Conservation (phyloP, 2,797 vertebrate species). For the Glossophaga mutica region DNA sequence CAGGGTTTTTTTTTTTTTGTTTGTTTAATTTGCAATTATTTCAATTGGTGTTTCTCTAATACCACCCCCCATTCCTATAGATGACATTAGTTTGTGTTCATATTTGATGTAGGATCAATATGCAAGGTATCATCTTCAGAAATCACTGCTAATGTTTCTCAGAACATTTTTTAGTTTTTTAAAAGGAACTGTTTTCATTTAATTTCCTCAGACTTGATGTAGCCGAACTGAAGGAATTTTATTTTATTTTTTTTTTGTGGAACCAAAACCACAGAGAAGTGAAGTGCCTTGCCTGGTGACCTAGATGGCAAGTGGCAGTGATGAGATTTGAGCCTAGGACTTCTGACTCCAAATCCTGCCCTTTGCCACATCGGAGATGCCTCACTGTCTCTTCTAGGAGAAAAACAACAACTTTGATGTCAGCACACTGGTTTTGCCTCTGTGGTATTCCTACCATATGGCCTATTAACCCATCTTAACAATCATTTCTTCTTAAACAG, state of each 20-base stretch:
- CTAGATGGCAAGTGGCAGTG: background rate
- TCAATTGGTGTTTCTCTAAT: background rate
- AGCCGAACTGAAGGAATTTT: background rate
- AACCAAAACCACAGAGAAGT: background rate
- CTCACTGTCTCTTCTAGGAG: background rate
- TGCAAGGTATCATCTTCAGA: background rate
- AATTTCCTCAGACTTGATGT: background rate
- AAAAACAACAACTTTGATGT: background rate
- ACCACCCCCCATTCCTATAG: accelerated
- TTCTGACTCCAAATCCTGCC: background rate
- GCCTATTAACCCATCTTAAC: background rate
- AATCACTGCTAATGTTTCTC: background rate
- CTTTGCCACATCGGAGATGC: accelerated
- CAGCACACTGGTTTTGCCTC: background rate
- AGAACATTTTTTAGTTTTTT: background rate
- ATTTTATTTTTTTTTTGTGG: background rate
- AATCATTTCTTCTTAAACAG: slow-evolving; percentile 78
- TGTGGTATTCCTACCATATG: accelerated
- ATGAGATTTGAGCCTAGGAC: background rate
- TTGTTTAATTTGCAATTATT: background rate
- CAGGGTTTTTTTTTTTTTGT: background rate
- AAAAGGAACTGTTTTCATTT: background rate
- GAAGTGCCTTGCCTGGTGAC: background rate
- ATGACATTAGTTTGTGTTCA: background rate
- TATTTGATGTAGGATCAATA: background rate